phyloP scores from a whole-genome alignment of 2,113 vertebrate species.

The Seriola quinqueradiata region DNA sequence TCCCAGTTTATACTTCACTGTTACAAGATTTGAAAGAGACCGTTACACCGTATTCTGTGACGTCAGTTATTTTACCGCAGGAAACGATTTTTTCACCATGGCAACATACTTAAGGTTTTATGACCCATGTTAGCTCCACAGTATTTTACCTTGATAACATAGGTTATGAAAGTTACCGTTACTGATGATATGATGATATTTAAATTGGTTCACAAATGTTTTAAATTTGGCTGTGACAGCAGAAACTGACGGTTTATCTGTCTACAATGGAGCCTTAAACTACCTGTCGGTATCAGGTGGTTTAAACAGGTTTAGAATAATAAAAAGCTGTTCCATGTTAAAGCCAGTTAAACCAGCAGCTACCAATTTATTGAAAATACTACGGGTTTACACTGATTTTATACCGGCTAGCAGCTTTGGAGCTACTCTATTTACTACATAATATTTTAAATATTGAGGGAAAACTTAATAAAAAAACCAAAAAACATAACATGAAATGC shows the following conservation, averaged over 20 bases:
- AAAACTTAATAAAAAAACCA: too few species aligned
- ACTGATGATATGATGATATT: neutral
- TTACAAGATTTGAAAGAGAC: neutral
- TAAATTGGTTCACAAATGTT: neutral
- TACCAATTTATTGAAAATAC: too few species aligned
- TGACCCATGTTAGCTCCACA: neutral
- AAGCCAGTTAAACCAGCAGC: too few species aligned
- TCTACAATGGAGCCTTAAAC: neutral
- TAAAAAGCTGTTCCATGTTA: too few species aligned
- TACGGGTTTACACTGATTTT: too few species aligned
- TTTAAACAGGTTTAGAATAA: too few species aligned
- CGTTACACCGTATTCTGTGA: neutral
- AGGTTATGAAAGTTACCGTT: too few species aligned
- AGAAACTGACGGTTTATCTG: neutral
- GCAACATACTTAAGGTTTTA: constrained; percentile 18
- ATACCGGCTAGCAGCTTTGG: too few species aligned
- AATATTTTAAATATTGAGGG: too few species aligned
- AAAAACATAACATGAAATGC: neutral
- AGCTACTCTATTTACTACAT: too few species aligned
- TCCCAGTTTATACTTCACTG: neutral
- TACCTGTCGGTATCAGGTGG: too few species aligned
- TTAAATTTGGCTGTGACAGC: neutral
- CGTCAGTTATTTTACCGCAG: constrained; percentile 4
- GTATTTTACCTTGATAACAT: neutral
- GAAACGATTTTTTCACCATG: constrained; percentile 7